Conservation (phyloP, 1,140 invertebrate genomes). For the Zaprionus taronus region DNA sequence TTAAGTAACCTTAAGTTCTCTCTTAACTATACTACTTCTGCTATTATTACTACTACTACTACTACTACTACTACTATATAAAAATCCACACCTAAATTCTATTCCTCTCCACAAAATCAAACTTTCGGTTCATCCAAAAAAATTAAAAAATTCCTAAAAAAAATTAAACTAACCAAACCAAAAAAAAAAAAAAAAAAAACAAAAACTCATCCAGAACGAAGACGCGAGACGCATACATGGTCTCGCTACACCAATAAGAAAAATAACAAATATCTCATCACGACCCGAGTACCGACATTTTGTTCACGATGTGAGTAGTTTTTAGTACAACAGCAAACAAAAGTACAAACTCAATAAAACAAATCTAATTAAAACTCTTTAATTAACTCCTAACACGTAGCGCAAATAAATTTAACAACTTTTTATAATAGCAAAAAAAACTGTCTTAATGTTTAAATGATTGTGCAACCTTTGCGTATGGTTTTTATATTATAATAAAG, state of each 20-base stretch:
- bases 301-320: slow-evolving; percentile 85
- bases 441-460: slow-evolving; percentile 36
- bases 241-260: slow-evolving; percentile 85
- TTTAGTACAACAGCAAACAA: slow-evolving; percentile 61
- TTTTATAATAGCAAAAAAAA: slow-evolving; percentile 30
- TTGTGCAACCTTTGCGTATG: slow-evolving; percentile 3
- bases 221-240: slow-evolving; percentile 84
- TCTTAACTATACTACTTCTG: slow-evolving; percentile 28
- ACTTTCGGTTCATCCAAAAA: slow-evolving; percentile 65
- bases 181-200: slow-evolving; percentile 55
- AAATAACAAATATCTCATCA: slow-evolving; percentile 84
- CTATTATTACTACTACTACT: slow-evolving; percentile 46
- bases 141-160: slow-evolving; percentile 32
- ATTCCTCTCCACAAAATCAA: slow-evolving; percentile 73
- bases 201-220: slow-evolving; percentile 83
- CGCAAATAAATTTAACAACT: slow-evolving; percentile 30
- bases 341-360: slow-evolving; percentile 38
- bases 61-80: slow-evolving; percentile 32
- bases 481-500: neutral
- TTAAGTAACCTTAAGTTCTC: slow-evolving; percentile 44
- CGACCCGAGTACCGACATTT: slow-evolving; percentile 85
- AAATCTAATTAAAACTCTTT: slow-evolving; percentile 27
- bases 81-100: slow-evolving; percentile 75
- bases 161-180: slow-evolving; percentile 55
- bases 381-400: slow-evolving; percentile 58